A percentile compares a stretch with the other conserved stretches of the same genome.
These are phyloP conservation scores for Rhopalosiphum maidis DNA, from an alignment of 1,140 invertebrate genomes.

Conservation along the genomic window DNA sequence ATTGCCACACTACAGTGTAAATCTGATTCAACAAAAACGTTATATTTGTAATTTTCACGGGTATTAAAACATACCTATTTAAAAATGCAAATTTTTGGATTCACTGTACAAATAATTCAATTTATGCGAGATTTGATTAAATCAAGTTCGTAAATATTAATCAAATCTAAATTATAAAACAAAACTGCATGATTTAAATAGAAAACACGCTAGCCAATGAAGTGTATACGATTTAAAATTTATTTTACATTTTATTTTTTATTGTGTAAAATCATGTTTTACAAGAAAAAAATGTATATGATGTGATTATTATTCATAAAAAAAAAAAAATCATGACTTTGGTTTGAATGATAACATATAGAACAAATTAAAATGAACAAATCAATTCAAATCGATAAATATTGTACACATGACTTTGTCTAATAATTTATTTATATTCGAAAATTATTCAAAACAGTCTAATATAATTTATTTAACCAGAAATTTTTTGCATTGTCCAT, in stretches of 20 bases:
- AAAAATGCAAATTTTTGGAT: background rate
- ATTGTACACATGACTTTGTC: background rate
- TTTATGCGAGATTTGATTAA: background rate
- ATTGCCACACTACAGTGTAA: background rate
- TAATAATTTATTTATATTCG: constrained; percentile 7
- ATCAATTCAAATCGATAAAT: constrained; percentile 9
- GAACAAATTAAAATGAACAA: constrained; percentile 11
- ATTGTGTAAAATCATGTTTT: background rate
- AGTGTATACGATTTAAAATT: background rate
- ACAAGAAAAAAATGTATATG: background rate
- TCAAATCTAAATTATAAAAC: background rate
- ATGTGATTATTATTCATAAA: constrained; percentile 11
- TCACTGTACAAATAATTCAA: background rate
- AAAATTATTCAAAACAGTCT: constrained; percentile 2
- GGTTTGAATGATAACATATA: background rate
- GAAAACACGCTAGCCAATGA: background rate
- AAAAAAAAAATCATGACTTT: background rate
- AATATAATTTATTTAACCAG: background rate
- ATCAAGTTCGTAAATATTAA: background rate
- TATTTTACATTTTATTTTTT: background rate
- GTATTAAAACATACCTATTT: background rate
- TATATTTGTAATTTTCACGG: background rate
- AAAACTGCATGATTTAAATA: background rate
- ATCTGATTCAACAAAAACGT: background rate
- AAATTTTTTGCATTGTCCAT: background rate